Conservation (phyloP, 2,113 vertebrate genomes). For the Corythornis madagascariensis region DNA sequence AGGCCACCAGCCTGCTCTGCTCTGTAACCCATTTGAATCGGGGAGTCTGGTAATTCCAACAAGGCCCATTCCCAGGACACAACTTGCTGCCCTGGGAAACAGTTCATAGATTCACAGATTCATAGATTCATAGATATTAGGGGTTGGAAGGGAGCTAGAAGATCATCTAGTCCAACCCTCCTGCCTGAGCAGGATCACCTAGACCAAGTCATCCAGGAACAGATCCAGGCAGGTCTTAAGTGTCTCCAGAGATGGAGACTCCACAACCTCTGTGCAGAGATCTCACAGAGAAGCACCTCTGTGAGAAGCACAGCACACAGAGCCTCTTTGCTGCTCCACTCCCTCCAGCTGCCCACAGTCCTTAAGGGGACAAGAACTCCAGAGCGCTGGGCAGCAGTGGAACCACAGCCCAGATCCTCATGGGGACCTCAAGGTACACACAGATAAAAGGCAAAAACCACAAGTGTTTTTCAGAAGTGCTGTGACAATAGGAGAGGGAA, state of each 20-base stretch:
- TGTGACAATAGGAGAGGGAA: not conserved
- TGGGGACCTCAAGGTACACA: not conserved
- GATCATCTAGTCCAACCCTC: too few relatives aligned
- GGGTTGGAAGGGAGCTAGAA: too few relatives aligned
- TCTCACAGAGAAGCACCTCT: not conserved
- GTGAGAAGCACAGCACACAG: not conserved
- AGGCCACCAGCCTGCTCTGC: not conserved
- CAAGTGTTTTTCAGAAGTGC: not conserved
- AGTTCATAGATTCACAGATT: too few relatives aligned
- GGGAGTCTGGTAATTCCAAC: not conserved
- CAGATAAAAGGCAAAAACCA: not conserved
- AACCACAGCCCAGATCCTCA: not conserved
- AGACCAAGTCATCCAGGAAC: too few relatives aligned
- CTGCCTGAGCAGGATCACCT: too few relatives aligned
- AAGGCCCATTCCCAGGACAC: not conserved
- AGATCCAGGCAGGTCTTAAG: too few relatives aligned
- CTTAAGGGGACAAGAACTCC: too few relatives aligned
- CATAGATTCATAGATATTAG: too few relatives aligned
- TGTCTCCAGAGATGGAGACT: too few relatives aligned
- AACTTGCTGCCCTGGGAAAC: not conserved
- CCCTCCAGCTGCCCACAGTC: not conserved
- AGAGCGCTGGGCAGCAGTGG: not conserved
- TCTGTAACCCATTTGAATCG: not conserved
- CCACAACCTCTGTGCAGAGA: too few relatives aligned
- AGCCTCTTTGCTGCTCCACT: not conserved